Base-by-base conservation (phyloP, 2,888 invertebrate genomes). In the Agrochola litura region DNA sequence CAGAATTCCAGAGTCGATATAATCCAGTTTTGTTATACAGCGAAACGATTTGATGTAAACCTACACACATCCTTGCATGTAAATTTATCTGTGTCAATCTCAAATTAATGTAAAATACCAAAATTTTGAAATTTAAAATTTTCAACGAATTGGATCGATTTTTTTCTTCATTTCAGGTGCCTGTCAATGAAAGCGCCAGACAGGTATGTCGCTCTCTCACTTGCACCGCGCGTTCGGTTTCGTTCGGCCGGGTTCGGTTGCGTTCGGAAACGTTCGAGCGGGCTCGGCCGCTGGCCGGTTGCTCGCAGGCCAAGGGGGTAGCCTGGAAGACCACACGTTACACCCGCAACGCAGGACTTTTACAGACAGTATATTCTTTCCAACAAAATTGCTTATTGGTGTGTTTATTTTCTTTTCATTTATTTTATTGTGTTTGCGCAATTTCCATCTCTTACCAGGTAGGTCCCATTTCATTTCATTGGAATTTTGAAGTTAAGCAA, bases 151-250 rank as follows among this genome's bases (percentile, higher is more conserved):
- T 97, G 97, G 97, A 97, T 97, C 95, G 97, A 96, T 97, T 97
- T 97, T 96, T 97, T 97, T 97, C 97, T 97, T 97, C 96, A 96
- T 97, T 97, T 97, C 97, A 97, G 97, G 97, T 97, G 97, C 97
- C 97, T 97, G 97, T 97, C 97, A 97, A 97, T 97, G 97, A 97
- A 97, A 97, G 97, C 97, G 97, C 97, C 97, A 96, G 97, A 97
- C 97, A 97, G 97, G 97, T 97, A 97, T 97, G 96, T 96, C 95
- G 93, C 95, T 95, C 95, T 92, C 92, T 95, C 94, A 93, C 92
- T 94, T 93, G 93, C 93, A 90, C 92, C 92, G 92, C 93, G 94
- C 95, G 93, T 94, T 95, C 94, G 93, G 93, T 96, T 94, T 94
- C 95, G 94, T 94, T 95, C 95, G 95, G 94, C 95, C 94, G 94